Percentiles rank a stretch among this genome's conserved stretches.
Evolutionary conservation across 2,888 invertebrate species (phyloP).

Genomic region (Odontocolon sp.): DNA sequence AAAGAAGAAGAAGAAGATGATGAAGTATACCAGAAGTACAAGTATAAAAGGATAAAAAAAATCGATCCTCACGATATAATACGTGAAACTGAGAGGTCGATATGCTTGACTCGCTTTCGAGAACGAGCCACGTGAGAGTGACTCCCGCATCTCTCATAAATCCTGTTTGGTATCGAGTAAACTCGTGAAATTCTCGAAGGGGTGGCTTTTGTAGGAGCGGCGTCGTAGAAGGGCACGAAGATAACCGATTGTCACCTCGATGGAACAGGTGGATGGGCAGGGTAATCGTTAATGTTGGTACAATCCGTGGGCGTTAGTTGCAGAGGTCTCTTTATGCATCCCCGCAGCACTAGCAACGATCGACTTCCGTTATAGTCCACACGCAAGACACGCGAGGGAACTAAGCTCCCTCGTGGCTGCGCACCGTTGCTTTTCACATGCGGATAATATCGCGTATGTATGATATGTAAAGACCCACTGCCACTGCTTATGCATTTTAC

Average conservation of each 20-base stretch:
- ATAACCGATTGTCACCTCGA: constrained; percentile 24
- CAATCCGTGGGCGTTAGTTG: constrained; percentile 11
- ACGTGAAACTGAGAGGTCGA: neutral
- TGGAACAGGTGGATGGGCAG: constrained; percentile 46
- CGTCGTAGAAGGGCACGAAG: neutral
- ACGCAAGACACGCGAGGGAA: neutral
- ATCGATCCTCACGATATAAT: neutral
- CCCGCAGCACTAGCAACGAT: constrained; percentile 6
- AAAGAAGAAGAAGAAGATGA: neutral
- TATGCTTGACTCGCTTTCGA: neutral
- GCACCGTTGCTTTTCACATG: neutral
- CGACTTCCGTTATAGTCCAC: neutral
- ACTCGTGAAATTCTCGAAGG: constrained; percentile 21
- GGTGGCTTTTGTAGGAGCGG: neutral
- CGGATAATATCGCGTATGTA: neutral
- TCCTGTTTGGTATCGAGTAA: constrained; percentile 39
- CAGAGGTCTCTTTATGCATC: neutral
- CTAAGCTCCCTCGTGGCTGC: neutral
- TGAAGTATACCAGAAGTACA: no score
- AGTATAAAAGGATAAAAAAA: no score
- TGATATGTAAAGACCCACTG: neutral
- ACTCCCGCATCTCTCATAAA: constrained; percentile 33
- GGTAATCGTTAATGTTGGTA: constrained; percentile 30
- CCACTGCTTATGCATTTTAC: neutral
- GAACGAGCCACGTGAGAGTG: constrained; percentile 31